Evolutionary conservation across 2,797 vertebrate genomes (phyloP).

Genomic region (Phoeniculus purpureus): DNA sequence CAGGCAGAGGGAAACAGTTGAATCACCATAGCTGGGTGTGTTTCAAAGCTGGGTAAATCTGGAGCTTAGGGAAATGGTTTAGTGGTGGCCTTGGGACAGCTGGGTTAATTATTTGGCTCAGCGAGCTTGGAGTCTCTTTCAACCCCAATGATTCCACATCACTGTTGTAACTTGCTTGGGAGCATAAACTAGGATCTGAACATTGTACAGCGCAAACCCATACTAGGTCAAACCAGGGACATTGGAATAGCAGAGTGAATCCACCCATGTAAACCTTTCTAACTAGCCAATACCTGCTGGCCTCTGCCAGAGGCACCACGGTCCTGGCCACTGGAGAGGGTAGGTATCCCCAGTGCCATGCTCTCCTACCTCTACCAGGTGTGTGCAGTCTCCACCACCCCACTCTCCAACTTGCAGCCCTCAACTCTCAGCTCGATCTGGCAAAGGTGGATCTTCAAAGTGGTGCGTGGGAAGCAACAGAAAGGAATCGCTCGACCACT

Average conservation of each 20-base stretch:
- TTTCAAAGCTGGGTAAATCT: no score
- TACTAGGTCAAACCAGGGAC: constrained; percentile 75
- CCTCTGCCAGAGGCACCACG: constrained; percentile 32
- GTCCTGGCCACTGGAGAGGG: constrained; percentile 35
- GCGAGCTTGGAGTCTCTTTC: no score
- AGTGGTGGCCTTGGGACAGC: no score
- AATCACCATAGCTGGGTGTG: no score
- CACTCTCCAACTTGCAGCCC: constrained; percentile 87
- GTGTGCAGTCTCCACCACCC: constrained; percentile 77
- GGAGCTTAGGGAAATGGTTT: no score
- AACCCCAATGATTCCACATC: neutral
- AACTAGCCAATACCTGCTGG: constrained; percentile 22
- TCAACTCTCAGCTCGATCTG: constrained; percentile 81
- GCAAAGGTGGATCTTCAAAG: constrained; percentile 77
- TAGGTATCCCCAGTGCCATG: constrained; percentile 49
- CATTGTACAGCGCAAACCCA: constrained; percentile 40
- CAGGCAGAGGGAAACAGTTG: neutral
- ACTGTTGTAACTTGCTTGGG: neutral
- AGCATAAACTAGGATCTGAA: constrained; percentile 52
- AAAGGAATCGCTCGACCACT: constrained; percentile 21
- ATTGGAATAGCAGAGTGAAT: constrained; percentile 60
- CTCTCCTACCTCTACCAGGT: constrained; percentile 55
- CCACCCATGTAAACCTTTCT: constrained; percentile 35
- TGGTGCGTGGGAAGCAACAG: constrained; percentile 77
- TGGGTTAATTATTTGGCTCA: no score